Conservation (phyloP, 2,888 invertebrate species). For the Bellardia bayeri region DNA sequence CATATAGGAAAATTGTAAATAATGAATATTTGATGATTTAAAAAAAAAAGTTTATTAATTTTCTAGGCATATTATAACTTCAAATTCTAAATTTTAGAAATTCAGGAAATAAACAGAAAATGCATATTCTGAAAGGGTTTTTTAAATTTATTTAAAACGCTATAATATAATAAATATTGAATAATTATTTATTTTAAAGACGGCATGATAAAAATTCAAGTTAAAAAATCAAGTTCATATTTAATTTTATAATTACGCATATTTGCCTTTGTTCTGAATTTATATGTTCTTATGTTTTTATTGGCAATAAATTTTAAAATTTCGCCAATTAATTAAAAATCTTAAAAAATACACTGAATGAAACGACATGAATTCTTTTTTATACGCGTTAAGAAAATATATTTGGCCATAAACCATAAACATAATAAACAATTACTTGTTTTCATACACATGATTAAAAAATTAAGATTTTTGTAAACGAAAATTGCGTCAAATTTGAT, state of each 20-base stretch:
- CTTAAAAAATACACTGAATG: neutral
- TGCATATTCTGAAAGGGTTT: no score
- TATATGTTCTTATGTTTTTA: no score
- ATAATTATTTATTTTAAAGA: no score
- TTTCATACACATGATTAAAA: neutral
- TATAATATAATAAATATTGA: no score
- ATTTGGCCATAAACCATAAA: neutral
- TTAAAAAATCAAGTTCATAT: no score
- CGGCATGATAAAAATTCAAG: no score
- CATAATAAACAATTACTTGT: neutral
- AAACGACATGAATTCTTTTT: neutral
- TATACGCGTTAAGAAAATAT: neutral
- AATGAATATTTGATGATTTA: neutral
- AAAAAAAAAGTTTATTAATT: neutral
- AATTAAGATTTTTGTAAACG: neutral
- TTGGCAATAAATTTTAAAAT: neutral
- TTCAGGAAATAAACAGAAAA: no score
- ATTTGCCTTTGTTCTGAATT: no score
- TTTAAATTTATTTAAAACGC: no score
- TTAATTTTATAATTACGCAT: no score
- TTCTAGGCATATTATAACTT: neutral
- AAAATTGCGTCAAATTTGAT: constrained; percentile 32
- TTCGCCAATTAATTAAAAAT: neutral
- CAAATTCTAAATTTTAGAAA: no score
- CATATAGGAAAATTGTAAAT: neutral